phyloP scores from a whole-genome alignment of 2,113 vertebrate species.

The Centropus bengalensis region DNA sequence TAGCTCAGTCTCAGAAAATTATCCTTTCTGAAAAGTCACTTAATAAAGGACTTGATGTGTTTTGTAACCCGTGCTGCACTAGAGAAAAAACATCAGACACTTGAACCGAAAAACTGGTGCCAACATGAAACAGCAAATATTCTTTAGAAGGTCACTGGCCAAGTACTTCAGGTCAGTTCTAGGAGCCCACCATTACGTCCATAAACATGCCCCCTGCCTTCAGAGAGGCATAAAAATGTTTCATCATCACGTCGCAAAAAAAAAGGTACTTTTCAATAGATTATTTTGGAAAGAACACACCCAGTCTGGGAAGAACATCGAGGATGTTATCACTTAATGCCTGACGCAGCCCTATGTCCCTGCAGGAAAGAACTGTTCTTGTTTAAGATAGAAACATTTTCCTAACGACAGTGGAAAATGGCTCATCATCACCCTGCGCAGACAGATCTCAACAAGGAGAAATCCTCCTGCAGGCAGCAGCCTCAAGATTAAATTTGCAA shows the following conservation, averaged over 20 bases:
- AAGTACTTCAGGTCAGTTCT: slow-evolving; percentile 38
- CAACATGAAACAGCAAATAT: not conserved
- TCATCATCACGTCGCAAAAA: not conserved
- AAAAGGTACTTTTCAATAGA: not conserved
- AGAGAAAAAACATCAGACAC: not conserved
- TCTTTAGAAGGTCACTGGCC: slow-evolving; percentile 23
- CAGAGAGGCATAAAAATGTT: not conserved
- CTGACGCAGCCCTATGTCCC: not conserved
- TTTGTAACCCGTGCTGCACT: not conserved
- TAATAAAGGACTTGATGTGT: not conserved
- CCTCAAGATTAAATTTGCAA: not conserved
- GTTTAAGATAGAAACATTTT: slow-evolving; percentile 8
- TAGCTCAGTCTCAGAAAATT: not conserved
- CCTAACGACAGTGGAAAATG: not conserved
- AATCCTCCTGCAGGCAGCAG: slow-evolving; percentile 28
- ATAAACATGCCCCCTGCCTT: not conserved
- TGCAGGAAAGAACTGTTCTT: not conserved
- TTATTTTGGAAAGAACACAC: not conserved
- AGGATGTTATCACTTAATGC: not conserved
- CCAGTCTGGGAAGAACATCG: not conserved
- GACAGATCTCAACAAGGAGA: slow-evolving; percentile 26
- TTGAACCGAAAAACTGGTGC: not conserved
- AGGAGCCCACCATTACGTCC: not conserved
- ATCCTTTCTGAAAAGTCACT: not conserved
- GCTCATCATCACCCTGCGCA: not conserved